These are phyloP conservation scores for Eilema griseolum DNA, from an alignment of 2,888 invertebrate genomes.

Conservation along the genomic window DNA sequence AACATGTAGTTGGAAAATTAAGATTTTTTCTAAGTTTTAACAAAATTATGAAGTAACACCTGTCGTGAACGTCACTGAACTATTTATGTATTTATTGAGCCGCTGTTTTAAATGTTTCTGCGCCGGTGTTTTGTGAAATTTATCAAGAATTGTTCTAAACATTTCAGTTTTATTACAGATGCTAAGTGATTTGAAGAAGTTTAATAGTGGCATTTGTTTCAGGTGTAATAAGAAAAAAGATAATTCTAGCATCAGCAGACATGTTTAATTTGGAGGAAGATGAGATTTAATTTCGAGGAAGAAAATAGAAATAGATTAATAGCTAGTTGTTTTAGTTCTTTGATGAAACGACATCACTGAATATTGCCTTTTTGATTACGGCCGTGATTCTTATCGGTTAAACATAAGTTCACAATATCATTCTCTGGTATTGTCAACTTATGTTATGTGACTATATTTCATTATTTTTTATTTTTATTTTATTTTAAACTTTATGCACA, in stretches of 20 bases:
- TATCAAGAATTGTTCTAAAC: conserved; percentile 9
- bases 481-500: too few relatives aligned
- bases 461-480: too few relatives aligned
- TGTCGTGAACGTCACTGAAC: conserved; percentile 11
- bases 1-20: conserved; percentile 4
- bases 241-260: neutral
- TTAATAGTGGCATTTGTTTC: neutral
- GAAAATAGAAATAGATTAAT: neutral
- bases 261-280: neutral
- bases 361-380: too few relatives aligned
- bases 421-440: too few relatives aligned
- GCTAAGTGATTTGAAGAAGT: neutral
- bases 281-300: neutral
- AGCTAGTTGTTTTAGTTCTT: neutral
- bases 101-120: conserved; percentile 15
- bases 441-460: too few relatives aligned
- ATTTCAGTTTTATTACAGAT: conserved; percentile 1
- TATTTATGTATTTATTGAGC: conserved; percentile 25
- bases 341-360: too few relatives aligned
- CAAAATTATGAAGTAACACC: conserved; percentile 28
- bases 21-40: conserved; percentile 9
- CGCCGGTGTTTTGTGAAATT: conserved; percentile 7
- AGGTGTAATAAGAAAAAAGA: neutral
- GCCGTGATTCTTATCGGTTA: too few relatives aligned
- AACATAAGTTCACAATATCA: too few relatives aligned